These are phyloP conservation scores for Zoanthus gigantus DNA, from an alignment of 92 coral and sea anemone genomes.

Conservation along the genomic window DNA sequence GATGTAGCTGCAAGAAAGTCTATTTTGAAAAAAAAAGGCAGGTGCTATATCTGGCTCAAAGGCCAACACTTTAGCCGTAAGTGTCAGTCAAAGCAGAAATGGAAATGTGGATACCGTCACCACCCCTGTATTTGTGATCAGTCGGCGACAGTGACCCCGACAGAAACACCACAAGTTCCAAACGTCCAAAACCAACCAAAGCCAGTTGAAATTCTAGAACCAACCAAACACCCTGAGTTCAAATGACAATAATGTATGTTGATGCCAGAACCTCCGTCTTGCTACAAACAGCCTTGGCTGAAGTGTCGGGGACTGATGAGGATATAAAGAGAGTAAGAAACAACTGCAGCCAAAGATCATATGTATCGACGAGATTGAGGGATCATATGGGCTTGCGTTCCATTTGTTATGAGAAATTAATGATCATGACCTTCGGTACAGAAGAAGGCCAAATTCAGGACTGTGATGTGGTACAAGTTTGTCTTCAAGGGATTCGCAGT, in stretches of 20 bases:
- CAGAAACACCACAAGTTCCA: conserved; percentile 13
- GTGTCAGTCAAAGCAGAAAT: conserved; percentile 68
- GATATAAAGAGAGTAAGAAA: conserved; percentile 57
- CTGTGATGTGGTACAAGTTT: conserved; percentile 6
- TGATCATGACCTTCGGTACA: neutral
- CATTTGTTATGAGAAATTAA: neutral
- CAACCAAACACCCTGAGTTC: neutral
- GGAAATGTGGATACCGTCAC: conserved; percentile 66
- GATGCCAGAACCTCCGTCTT: conserved; percentile 36
- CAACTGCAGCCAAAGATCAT: conserved; percentile 66
- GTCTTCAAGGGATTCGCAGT: neutral
- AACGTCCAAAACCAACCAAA: conserved; percentile 16
- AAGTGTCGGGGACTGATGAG: conserved; percentile 47
- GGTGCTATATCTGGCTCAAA: conserved; percentile 70
- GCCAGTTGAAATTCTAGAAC: neutral
- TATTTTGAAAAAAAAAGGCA: conserved; percentile 63
- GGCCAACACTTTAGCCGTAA: conserved; percentile 67
- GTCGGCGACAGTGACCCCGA: neutral
- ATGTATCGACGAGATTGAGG: conserved; percentile 11
- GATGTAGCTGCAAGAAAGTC: conserved; percentile 65
- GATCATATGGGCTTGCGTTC: neutral
- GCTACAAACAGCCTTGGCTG: conserved; percentile 72
- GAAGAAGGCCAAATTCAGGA: neutral
- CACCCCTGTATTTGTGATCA: conserved; percentile 69
- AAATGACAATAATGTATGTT: conserved; percentile 16